These are phyloP conservation scores for Toxotes jaculatrix DNA, from an alignment of 2,113 vertebrate species.

Conservation along the genomic window DNA sequence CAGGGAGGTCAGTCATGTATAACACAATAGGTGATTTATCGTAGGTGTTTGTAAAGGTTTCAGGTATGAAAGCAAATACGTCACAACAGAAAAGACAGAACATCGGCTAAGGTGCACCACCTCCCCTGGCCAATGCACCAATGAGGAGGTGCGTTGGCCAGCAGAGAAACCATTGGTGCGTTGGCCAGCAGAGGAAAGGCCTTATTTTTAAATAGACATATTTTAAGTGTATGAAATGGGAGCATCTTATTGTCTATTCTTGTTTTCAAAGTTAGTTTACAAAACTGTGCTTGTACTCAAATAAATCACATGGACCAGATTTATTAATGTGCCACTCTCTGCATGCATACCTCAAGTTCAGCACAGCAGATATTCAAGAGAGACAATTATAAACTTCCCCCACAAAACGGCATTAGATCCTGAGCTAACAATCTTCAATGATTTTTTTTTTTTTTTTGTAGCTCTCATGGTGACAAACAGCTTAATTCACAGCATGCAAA, in stretches of 20 bases:
- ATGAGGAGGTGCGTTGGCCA: too few relatives aligned
- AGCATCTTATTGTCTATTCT: too few relatives aligned
- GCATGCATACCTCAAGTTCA: neutral
- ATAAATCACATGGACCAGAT: neutral
- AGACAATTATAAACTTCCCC: neutral
- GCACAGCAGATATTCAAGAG: neutral
- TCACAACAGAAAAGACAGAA: neutral
- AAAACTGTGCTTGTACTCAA: neutral
- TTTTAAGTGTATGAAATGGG: too few relatives aligned
- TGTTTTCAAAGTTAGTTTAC: neutral
- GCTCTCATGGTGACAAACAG: neutral
- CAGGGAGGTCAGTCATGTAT: conserved; percentile 13
- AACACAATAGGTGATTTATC: conserved; percentile 26
- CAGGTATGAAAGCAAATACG: neutral
- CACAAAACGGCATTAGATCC: neutral
- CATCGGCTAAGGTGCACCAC: neutral
- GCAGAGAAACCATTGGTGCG: neutral
- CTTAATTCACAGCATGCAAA: neutral
- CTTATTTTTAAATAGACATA: too few relatives aligned
- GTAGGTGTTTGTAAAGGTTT: conserved; percentile 19
- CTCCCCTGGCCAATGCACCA: too few relatives aligned
- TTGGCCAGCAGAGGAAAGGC: neutral
- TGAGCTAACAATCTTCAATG: neutral
- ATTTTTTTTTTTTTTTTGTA: neutral
- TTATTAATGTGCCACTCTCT: neutral